phyloP scores from a whole-genome alignment of 2,888 invertebrate genomes.

The Micropterix aruncella region DNA sequence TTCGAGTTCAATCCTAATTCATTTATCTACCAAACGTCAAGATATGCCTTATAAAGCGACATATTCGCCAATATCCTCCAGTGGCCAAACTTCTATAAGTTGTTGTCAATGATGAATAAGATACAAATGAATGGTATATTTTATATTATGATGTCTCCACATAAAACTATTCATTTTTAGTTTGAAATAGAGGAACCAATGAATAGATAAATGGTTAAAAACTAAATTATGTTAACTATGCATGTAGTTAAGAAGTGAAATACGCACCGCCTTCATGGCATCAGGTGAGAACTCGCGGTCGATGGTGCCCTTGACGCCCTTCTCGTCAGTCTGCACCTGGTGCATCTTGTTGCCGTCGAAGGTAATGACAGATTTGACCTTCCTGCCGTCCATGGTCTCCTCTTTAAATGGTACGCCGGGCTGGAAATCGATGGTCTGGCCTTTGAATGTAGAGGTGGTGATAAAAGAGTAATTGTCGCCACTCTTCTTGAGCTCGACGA shows the following conservation, averaged over 20 bases:
- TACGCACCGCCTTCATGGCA: conserved; percentile 60
- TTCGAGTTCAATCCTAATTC: too few relatives aligned
- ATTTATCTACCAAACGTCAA: too few relatives aligned
- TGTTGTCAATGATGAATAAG: too few relatives aligned
- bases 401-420: conserved; percentile 81
- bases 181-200: too few relatives aligned
- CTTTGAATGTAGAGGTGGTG: conserved; percentile 83
- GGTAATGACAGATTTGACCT: conserved; percentile 42
- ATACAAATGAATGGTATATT: too few relatives aligned
- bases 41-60: too few relatives aligned
- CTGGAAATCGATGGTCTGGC: conserved; percentile 67
- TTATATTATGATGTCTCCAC: too few relatives aligned
- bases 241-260: not conserved
- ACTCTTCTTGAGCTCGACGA: conserved; percentile 63
- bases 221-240: too few relatives aligned
- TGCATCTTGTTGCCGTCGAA: conserved; percentile 68
- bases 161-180: too few relatives aligned
- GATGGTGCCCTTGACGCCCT: conserved; percentile 52
- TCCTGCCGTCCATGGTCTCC: conserved; percentile 80
- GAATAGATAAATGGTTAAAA: too few relatives aligned
- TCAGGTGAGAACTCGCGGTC: conserved; percentile 61
- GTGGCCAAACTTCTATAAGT: too few relatives aligned
- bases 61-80: too few relatives aligned
- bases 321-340: conserved; percentile 65
- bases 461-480: conserved; percentile 65